phyloP scores from a whole-genome alignment of 2,113 vertebrate genomes.

The Gopherus flavomarginatus region DNA sequence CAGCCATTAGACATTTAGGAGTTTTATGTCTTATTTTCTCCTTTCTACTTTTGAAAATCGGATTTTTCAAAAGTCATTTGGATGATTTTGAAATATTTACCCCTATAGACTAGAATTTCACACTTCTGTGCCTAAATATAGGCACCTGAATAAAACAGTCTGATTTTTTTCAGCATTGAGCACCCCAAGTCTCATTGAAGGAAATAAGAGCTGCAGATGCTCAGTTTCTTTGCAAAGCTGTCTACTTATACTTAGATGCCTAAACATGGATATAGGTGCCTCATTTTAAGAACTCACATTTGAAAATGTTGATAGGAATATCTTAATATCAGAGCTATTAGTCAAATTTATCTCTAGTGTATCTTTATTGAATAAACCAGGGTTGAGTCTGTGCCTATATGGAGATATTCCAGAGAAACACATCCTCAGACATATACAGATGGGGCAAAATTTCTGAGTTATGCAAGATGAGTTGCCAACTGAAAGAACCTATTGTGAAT shows the following conservation, averaged over 20 bases:
- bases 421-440: fast-evolving
- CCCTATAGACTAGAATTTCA: background rate
- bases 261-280: background rate
- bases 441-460: background rate
- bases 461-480: background rate
- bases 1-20: too few relatives aligned
- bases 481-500: background rate
- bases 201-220: background rate
- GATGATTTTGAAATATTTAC: background rate
- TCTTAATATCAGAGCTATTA: background rate
- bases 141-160: background rate
- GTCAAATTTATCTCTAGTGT: fast-evolving
- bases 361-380: background rate
- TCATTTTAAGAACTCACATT: background rate
- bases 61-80: background rate
- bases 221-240: background rate
- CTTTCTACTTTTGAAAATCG: background rate
- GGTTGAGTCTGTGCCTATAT: background rate
- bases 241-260: background rate
- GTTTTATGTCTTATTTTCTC: background rate
- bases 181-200: too few relatives aligned
- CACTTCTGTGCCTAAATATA: background rate
- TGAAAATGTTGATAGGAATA: background rate
- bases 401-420: background rate
- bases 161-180: background rate